Conservation (phyloP, 1,140 invertebrate species). For the Rhopalosiphum padi region DNA sequence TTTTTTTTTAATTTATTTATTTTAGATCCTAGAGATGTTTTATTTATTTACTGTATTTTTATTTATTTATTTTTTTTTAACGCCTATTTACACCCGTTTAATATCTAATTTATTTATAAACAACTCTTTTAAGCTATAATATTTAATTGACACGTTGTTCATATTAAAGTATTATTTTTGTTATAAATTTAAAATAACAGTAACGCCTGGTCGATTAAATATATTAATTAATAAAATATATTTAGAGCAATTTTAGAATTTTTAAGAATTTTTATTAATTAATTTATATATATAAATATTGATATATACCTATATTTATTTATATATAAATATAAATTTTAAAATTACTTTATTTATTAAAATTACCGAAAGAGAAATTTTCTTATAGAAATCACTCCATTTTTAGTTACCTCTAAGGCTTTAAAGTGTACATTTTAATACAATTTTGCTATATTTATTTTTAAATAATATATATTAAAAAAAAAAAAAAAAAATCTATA, state of each 20-base stretch:
- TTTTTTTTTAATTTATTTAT: constrained; percentile 44
- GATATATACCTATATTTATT: background rate
- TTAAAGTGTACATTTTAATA: constrained; percentile 51
- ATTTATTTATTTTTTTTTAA: constrained; percentile 55
- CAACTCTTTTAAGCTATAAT: constrained; percentile 46
- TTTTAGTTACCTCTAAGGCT: constrained; percentile 49
- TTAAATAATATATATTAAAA: constrained; percentile 38
- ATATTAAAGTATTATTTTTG: constrained; percentile 57
- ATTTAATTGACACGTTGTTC: constrained; percentile 55
- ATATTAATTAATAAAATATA: constrained; percentile 50
- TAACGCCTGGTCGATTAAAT: constrained; percentile 40
- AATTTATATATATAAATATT: constrained; percentile 3
- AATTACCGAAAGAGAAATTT: background rate
- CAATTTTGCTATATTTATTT: constrained; percentile 56
- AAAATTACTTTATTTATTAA: constrained; percentile 8
- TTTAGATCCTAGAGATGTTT: constrained; percentile 38
- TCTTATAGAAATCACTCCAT: constrained; percentile 36
- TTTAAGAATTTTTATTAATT: constrained; percentile 43
- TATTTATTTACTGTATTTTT: constrained; percentile 46
- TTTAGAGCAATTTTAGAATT: constrained; percentile 55
- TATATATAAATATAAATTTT: background rate
- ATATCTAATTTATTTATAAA: constrained; percentile 35
- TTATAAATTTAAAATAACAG: constrained; percentile 50
- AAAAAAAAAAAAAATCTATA: constrained; percentile 21
- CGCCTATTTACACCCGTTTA: constrained; percentile 43